phyloP scores from a whole-genome alignment of 2,113 vertebrate genomes.

The Saguinus imperator region DNA sequence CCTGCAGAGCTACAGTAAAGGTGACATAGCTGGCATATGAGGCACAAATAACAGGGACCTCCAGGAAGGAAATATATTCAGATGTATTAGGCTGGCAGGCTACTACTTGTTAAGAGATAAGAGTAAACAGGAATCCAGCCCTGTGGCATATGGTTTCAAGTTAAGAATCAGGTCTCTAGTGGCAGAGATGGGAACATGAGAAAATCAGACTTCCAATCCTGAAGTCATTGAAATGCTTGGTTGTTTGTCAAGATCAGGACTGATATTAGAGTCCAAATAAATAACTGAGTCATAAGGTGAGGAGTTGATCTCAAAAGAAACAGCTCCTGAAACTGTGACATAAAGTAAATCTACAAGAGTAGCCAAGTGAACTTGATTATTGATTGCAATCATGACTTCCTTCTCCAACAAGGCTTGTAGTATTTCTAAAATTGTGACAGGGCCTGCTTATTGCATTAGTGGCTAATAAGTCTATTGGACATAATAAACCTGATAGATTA shows the following conservation, averaged over 20 bases:
- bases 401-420: not conserved
- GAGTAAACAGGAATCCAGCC: not conserved
- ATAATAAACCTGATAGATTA: not conserved
- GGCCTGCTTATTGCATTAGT: not conserved
- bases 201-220: not conserved
- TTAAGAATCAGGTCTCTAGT: not conserved
- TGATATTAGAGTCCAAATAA: not conserved
- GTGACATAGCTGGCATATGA: not conserved
- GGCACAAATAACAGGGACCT: not conserved
- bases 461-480: not conserved
- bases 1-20: not conserved
- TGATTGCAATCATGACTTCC: not conserved
- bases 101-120: not conserved
- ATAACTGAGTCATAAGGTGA: not conserved
- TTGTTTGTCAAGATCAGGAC: not conserved
- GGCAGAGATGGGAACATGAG: not conserved
- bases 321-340: not conserved
- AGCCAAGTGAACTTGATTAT: not conserved
- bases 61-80: not conserved
- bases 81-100: not conserved
- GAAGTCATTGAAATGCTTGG: not conserved
- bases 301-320: not conserved
- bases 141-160: not conserved
- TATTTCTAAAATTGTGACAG: conserved; percentile 12
- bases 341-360: not conserved